Base-by-base conservation (phyloP, 2,797 vertebrate species). In the Enteromius unitaeniatus region DNA sequence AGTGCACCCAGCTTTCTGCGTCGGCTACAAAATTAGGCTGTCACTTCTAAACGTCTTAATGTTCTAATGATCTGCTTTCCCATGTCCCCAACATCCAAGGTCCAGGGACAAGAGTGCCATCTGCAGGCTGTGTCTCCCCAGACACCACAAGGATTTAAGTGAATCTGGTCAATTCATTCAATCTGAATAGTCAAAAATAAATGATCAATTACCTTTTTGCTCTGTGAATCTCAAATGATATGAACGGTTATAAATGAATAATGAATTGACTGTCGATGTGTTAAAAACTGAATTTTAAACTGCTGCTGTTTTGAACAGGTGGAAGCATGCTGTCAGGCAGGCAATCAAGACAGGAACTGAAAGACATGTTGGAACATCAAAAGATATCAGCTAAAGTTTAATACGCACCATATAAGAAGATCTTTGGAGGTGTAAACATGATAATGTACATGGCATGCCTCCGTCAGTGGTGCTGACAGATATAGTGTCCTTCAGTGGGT, bases 81-180 rank as follows among this genome's bases (percentile, higher is more conserved):
- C 15, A 60, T 70, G 49, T 68, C 65, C 55, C 65, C 62, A 34
- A 34, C 17, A 65, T 34, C 28, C 60, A 19, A 83, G 51, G 85
- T 79, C 72, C 84, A 88, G 86, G 84, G 69, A 70, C 86, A 85
- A 87, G 84, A 86, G 85, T 84, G 87, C 83, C 85, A 86, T 67
- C 87, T 88, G 80, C 83, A 88, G 87, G 85, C 42, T 37, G 31
- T 17, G 58, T 60, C 55, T 26, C n/a, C 11, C 10, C 55, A 23
- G 37, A 79, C 80, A 75, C 28, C 40, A 70, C 8, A 49, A 81
- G 28, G 14, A 10, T 51, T 75, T 37, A 1, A 6, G 23, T 60
- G 55, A 78, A 42, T 19, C 28, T 26, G 19, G 60, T 7, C 31
- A 42, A 19, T 55, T 84, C 53, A 79, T 45, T 31, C 58, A 78